phyloP scores from a whole-genome alignment of 2,797 vertebrate species.

The Enteromius trimaculatus region DNA sequence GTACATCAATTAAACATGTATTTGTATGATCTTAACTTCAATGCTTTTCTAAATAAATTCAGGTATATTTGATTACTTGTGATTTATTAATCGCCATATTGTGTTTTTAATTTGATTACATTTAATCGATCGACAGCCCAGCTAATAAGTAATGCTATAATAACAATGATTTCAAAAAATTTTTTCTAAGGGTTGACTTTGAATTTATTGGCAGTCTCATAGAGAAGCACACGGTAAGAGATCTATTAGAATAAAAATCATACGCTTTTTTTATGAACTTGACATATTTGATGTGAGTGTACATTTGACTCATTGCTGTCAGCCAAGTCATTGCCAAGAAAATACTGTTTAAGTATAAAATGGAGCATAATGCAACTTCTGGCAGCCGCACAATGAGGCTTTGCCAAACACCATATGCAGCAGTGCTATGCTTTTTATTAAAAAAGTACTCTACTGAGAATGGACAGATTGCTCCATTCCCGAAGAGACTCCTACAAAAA shows the following conservation, averaged over 20 bases:
- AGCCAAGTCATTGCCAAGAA: conserved; percentile 53
- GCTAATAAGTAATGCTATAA: background rate
- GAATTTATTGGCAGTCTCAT: conserved; percentile 15
- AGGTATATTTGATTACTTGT: background rate
- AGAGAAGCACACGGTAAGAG: conserved; percentile 43
- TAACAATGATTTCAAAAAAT: background rate
- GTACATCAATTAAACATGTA: background rate
- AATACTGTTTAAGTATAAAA: conserved; percentile 58
- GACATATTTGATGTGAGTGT: conserved; percentile 50
- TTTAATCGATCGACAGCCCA: background rate
- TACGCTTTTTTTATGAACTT: conserved; percentile 52
- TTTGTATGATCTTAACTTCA: background rate
- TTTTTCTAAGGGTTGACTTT: conserved; percentile 6
- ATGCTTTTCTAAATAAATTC: background rate
- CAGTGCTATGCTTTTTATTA: conserved; percentile 55
- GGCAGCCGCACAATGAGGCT: conserved; percentile 31
- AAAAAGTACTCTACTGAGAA: conserved; percentile 54
- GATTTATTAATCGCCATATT: background rate
- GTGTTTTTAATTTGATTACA: background rate
- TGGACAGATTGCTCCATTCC: conserved; percentile 57
- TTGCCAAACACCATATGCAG: conserved; percentile 58
- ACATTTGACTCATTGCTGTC: conserved; percentile 43
- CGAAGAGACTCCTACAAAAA: conserved; percentile 52
- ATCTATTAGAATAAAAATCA: conserved; percentile 51
- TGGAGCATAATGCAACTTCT: conserved; percentile 56